Evolutionary conservation across 2,797 vertebrate species (phyloP).

Genomic region (Sebastes ruberrimus): DNA sequence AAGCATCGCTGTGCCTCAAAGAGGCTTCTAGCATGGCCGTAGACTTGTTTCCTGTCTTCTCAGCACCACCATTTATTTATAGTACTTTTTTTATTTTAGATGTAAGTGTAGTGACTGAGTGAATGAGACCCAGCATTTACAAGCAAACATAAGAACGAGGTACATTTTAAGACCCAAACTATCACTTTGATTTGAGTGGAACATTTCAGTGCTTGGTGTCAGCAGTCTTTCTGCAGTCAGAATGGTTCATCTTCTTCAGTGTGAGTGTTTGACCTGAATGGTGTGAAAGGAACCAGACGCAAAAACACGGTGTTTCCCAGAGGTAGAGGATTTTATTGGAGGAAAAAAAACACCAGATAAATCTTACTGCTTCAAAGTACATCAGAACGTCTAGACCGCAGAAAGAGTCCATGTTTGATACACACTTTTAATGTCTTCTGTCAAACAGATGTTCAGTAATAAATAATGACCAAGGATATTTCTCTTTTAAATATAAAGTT

Average conservation of each 20-base stretch:
- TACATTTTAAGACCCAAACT: not conserved
- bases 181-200: conserved; percentile 1
- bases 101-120: not conserved
- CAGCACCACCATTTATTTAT: not conserved
- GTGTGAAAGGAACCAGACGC: conserved; percentile 1
- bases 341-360: conserved; percentile 83
- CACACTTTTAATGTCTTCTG: conserved; percentile 82
- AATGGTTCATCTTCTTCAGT: not conserved
- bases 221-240: not conserved
- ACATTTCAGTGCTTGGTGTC: not conserved
- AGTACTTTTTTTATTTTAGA: not conserved
- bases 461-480: conserved; percentile 91
- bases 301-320: conserved; percentile 67
- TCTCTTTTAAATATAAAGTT: conserved; percentile 90
- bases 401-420: conserved; percentile 84
- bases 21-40: not conserved
- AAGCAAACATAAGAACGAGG: not conserved
- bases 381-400: conserved; percentile 87
- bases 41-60: not conserved
- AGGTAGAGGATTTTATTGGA: conserved; percentile 94
- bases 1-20: not conserved
- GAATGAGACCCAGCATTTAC: not conserved
- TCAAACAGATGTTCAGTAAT: conserved; percentile 89
- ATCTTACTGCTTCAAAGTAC: conserved; percentile 89
- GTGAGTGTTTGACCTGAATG: conserved; percentile 1